Conservation (phyloP, 1,140 invertebrate species). For the Nymphalis io region DNA sequence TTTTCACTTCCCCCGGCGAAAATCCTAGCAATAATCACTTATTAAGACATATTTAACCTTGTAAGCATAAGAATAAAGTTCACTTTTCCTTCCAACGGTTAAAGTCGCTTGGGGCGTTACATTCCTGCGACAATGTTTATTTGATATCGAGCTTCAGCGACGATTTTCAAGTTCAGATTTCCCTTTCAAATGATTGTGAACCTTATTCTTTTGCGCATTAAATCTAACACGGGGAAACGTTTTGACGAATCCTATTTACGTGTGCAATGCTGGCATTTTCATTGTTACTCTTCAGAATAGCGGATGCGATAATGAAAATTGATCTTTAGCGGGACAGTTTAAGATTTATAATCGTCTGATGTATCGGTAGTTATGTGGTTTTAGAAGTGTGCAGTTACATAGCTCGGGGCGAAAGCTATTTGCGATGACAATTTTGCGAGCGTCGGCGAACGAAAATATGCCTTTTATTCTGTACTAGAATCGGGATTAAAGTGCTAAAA, state of each 20-base stretch:
- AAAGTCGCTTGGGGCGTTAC: slow-evolving; percentile 62
- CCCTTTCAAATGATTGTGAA: slow-evolving; percentile 65
- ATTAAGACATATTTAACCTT: slow-evolving; percentile 48
- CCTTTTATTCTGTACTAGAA: slow-evolving; percentile 76
- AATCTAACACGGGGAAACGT: slow-evolving; percentile 60
- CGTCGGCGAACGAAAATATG: slow-evolving; percentile 76
- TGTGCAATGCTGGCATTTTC: slow-evolving; percentile 77
- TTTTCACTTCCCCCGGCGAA: slow-evolving; percentile 74
- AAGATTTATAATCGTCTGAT: slow-evolving; percentile 38
- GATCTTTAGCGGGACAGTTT: slow-evolving; percentile 27
- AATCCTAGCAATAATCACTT: slow-evolving; percentile 68
- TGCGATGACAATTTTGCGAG: slow-evolving; percentile 79
- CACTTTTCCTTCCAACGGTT: slow-evolving; percentile 38
- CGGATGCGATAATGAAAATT: slow-evolving; percentile 22
- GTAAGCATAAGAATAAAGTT: slow-evolving; percentile 38
- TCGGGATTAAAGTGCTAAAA: slow-evolving; percentile 76
- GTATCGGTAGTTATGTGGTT: slow-evolving; percentile 48
- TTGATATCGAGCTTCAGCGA: slow-evolving; percentile 80
- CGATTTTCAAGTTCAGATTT: slow-evolving; percentile 80
- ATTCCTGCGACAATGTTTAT: slow-evolving; percentile 65
- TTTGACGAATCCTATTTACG: slow-evolving; percentile 73
- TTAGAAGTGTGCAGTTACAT: slow-evolving; percentile 39
- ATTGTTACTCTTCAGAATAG: slow-evolving; percentile 73
- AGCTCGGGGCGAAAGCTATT: slow-evolving; percentile 76
- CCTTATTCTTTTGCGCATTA: slow-evolving; percentile 63